Evolutionary conservation across 64 coral and sea anemone species (phyloP).

Genomic region (Catalaphyllia jardinei): DNA sequence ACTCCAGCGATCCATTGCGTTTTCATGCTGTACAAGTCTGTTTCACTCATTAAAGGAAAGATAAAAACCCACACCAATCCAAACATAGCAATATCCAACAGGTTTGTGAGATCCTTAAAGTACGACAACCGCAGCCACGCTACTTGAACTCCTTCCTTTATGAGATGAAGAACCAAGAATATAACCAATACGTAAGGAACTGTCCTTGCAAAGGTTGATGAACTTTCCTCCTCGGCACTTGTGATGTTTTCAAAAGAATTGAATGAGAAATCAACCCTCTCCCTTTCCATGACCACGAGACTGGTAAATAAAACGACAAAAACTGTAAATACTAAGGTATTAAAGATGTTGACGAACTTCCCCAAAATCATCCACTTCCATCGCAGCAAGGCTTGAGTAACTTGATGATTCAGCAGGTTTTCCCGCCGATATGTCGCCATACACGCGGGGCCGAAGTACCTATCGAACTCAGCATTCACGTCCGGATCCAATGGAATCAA

Average conservation of each 20-base stretch:
- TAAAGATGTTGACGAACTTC: conserved; percentile 65
- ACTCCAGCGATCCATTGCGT: conserved; percentile 65
- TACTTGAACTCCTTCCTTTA: conserved; percentile 73
- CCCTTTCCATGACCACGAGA: conserved; percentile 66
- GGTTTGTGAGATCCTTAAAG: conserved; percentile 65
- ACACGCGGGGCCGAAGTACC: conserved; percentile 31
- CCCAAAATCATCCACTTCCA: conserved; percentile 75
- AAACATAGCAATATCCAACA: conserved; percentile 54
- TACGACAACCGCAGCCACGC: conserved; percentile 50
- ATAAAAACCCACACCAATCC: conserved; percentile 6
- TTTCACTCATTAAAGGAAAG: conserved; percentile 20
- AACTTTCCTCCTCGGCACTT: conserved; percentile 2
- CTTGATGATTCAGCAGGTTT: conserved; percentile 61
- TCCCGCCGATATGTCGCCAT: conserved; percentile 75
- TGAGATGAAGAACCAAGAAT: conserved; percentile 1
- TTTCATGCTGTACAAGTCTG: conserved; percentile 30
- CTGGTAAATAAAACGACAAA: conserved; percentile 59
- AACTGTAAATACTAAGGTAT: conserved; percentile 38
- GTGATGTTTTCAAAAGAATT: conserved; percentile 15
- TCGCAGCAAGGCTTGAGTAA: conserved; percentile 59
- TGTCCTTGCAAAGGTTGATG: background rate
- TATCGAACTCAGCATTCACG: conserved; percentile 13
- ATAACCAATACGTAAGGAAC: conserved; percentile 1
- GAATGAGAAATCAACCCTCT: conserved; percentile 35
- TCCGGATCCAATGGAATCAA: conserved; percentile 43